Base-by-base conservation (phyloP, 2,113 vertebrate genomes). In the Calonectris borealis region DNA sequence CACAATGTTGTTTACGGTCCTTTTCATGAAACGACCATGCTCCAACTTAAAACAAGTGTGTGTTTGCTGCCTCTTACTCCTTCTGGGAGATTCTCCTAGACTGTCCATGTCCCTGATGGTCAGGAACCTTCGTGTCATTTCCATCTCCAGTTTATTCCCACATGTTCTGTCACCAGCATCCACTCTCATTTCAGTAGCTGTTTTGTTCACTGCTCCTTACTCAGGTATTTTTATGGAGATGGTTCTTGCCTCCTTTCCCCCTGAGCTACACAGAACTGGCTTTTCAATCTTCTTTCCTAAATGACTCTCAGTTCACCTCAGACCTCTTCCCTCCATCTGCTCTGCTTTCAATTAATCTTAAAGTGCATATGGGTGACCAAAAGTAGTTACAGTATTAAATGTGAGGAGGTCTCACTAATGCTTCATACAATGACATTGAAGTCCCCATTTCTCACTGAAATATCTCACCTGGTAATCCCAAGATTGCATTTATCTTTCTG, bases 241-340 rank as follows among this genome's bases (percentile, higher is more conserved):
- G 49, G 55, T 73, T 72, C 62, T 65, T 70, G 10, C 27, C 75
- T 70, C 25, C 36, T 80, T 77, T 83, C 27, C 15, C 16, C 0
- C 19, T 6, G 4, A 91, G 58, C 70, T 91, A 40, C 40, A 27
- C 24, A 69, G 58, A 57, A 66, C 44, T 91, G 87, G 36, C 62
- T 95, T 93, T 90, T 90, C 90, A 94, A 80, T 94, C 93, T 85
- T 69, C 84, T 79, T 84, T 94, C 81, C 73, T 83, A 93, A 95
- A 94, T 85, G 66, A 73, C 58, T 88, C 61, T 93, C 46, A 54
- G 5, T 81, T 95, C 92, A 86, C 86, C 86, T 94, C 83, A 85
- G 83, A 93, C 83, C 46, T 94, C 62, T 93, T 95, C 75, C 44
- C 34, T 83, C 49, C 64, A 55, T 70, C 83, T 73, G 32, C 42